phyloP scores from a whole-genome alignment of 2,113 vertebrate species.

The Ovis aries region DNA sequence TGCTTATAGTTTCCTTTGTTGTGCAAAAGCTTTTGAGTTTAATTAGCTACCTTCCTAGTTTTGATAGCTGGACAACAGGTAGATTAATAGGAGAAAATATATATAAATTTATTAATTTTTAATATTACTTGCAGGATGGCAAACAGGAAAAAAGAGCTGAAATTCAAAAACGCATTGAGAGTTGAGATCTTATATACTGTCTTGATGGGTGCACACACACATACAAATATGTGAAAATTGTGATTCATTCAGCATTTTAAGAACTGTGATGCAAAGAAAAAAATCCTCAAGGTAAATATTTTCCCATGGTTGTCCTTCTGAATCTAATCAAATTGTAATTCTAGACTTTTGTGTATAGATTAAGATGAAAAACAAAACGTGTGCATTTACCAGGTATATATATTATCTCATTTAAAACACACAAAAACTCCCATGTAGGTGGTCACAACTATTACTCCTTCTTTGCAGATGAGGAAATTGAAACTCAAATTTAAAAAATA shows the following conservation, averaged over 20 bases:
- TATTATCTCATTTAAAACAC: neutral
- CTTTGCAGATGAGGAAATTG: neutral
- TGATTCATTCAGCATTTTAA: neutral
- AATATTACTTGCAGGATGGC: neutral
- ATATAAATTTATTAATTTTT: neutral
- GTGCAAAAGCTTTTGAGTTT: neutral
- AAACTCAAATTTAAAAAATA: neutral
- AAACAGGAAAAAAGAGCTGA: neutral
- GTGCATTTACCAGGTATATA: neutral
- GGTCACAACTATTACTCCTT: neutral
- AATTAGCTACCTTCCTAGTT: neutral
- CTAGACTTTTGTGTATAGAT: neutral
- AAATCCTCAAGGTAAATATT: neutral
- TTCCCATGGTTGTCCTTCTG: neutral
- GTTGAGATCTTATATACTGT: neutral
- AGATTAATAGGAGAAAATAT: neutral
- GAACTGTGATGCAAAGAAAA: neutral
- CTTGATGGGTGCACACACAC: neutral
- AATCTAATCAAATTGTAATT: neutral
- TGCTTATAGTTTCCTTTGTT: neutral
- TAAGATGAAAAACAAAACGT: neutral
- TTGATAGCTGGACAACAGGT: neutral
- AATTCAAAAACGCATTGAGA: neutral
- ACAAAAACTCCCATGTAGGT: neutral
- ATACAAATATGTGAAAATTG: neutral